A percentile compares a stretch with the other conserved stretches of the same genome.
These are phyloP conservation scores for Polypedilum pembai DNA, from an alignment of 1,140 invertebrate genomes.

Conservation along the genomic window DNA sequence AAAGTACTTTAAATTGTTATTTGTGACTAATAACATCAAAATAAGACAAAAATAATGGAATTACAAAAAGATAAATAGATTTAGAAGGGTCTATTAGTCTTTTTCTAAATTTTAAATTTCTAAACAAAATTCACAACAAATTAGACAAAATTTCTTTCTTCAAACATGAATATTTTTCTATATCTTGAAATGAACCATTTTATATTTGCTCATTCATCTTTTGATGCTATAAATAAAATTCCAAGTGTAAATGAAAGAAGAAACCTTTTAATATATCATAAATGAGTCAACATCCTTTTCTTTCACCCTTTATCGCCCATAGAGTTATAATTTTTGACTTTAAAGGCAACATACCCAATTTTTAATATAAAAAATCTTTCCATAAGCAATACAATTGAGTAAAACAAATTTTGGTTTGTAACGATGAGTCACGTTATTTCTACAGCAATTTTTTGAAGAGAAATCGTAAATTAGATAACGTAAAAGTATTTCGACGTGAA, in stretches of 20 bases:
- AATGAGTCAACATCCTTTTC: background rate
- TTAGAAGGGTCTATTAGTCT: too few relatives aligned
- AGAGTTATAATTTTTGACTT: too few relatives aligned
- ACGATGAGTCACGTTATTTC: background rate
- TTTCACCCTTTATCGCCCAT: too few relatives aligned
- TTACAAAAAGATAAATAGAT: too few relatives aligned
- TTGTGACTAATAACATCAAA: too few relatives aligned
- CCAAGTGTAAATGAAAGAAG: background rate
- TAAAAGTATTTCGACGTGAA: background rate
- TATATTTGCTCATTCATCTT: background rate
- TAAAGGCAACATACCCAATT: background rate
- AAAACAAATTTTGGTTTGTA: background rate
- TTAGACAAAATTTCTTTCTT: too few relatives aligned
- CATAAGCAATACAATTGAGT: background rate
- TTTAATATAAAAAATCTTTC: background rate
- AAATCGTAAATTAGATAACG: constrained; percentile 7
- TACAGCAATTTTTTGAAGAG: background rate
- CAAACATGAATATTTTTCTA: too few relatives aligned
- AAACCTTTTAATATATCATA: background rate
- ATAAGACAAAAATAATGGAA: too few relatives aligned
- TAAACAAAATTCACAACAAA: too few relatives aligned
- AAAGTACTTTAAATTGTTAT: too few relatives aligned
- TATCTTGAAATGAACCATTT: too few relatives aligned
- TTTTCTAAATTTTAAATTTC: too few relatives aligned
- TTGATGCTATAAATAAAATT: background rate